Conservation (phyloP, 2,797 vertebrate genomes). For the Silurus lanzhouensis region DNA sequence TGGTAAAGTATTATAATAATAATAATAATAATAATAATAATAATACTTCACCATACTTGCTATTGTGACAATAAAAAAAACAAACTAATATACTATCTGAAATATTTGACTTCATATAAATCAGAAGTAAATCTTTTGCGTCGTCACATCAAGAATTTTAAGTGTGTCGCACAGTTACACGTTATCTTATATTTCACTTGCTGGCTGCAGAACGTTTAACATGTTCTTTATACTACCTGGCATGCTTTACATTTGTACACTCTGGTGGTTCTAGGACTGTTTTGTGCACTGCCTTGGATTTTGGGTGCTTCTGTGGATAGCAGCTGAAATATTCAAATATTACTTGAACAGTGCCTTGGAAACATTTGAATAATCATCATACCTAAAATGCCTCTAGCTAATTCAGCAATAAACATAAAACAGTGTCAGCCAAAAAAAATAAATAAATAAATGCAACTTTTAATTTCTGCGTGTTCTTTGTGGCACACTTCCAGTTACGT, state of each 20-base stretch:
- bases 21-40: too few species aligned
- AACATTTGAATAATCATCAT: neutral
- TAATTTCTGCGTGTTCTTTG: neutral
- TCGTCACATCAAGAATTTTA: neutral
- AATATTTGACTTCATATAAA: neutral
- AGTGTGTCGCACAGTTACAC: neutral
- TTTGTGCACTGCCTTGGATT: neutral
- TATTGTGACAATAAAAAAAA: neutral
- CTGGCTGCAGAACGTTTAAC: neutral
- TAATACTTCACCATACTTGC: neutral
- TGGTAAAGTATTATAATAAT: neutral
- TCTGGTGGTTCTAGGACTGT: neutral
- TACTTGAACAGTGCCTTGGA: neutral
- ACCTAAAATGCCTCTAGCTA: neutral
- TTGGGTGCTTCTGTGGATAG: neutral
- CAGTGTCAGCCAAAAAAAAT: neutral
- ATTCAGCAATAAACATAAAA: neutral
- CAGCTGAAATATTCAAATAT: slow-evolving; percentile 10
- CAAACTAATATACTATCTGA: neutral
- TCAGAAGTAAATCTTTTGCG: neutral
- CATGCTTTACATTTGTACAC: neutral
- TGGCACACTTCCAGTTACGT: neutral
- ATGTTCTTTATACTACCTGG: neutral
- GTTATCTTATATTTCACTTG: neutral
- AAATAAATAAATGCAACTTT: neutral